These are phyloP conservation scores for Dufourea novaeangliae DNA, from an alignment of 1,140 invertebrate species.

Conservation along the genomic window DNA sequence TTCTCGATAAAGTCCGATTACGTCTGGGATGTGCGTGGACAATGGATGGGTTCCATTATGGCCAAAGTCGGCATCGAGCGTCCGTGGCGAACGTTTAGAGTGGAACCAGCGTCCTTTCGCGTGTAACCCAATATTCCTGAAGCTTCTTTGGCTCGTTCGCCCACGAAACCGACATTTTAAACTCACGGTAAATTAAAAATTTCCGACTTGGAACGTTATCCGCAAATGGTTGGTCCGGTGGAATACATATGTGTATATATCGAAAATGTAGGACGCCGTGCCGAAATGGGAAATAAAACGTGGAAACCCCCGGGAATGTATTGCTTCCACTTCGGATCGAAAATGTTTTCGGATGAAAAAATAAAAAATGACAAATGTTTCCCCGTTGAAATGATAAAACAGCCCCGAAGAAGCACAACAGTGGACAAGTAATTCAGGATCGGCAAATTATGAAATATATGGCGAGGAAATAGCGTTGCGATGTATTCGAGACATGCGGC, in stretches of 20 bases:
- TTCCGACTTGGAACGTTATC: neutral
- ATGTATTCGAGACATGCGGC: too few relatives aligned
- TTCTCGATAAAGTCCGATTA: slow-evolving; percentile 19
- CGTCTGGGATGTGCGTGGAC: slow-evolving; percentile 4
- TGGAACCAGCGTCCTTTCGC: neutral
- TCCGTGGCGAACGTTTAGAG: neutral
- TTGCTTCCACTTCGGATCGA: neutral
- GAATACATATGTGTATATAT: neutral
- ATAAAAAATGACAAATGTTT: neutral
- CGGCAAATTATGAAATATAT: neutral
- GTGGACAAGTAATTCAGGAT: neutral
- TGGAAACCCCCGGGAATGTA: neutral
- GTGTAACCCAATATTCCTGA: neutral
- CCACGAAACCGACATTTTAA: too few relatives aligned
- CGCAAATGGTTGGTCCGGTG: neutral
- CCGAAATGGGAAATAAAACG: neutral
- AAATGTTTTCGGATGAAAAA: neutral
- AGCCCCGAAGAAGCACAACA: too few relatives aligned
- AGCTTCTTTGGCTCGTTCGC: neutral
- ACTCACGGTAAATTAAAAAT: neutral
- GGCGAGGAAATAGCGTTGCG: neutral
- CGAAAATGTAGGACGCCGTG: neutral
- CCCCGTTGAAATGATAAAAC: neutral
- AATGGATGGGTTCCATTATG: slow-evolving; percentile 4
- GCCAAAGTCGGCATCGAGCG: neutral